Evolutionary conservation across 2,113 vertebrate genomes (phyloP).

Genomic region (Girardinichthys multiradiatus): DNA sequence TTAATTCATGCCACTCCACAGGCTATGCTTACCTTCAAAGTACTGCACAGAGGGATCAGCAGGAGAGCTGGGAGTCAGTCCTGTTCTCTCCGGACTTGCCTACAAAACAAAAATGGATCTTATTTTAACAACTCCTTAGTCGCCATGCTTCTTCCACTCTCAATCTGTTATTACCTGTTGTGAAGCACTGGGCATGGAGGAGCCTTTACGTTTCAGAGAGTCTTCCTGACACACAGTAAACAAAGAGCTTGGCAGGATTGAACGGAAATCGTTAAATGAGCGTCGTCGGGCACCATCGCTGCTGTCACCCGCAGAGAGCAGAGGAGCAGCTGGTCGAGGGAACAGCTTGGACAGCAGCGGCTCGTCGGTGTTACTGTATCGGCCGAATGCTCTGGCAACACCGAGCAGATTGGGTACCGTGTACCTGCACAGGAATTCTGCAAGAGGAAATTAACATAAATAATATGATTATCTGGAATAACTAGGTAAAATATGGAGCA

Average conservation of each 20-base stretch:
- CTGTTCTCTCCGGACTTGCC: constrained; percentile 92
- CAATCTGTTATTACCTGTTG: constrained; percentile 79
- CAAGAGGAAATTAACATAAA: not conserved
- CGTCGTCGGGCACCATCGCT: constrained; percentile 84
- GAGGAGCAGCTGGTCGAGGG: constrained; percentile 82
- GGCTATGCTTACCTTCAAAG: constrained; percentile 87
- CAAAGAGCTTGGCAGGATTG: constrained; percentile 93
- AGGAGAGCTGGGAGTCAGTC: constrained; percentile 88
- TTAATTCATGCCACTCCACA: not conserved
- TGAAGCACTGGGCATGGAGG: constrained; percentile 86
- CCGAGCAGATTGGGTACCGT: constrained; percentile 91
- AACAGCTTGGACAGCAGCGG: constrained; percentile 94
- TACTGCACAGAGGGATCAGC: constrained; percentile 88
- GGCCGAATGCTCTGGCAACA: constrained; percentile 91
- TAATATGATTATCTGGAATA: not conserved
- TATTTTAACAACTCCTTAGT: too few species aligned
- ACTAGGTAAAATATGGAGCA: not conserved
- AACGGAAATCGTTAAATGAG: constrained; percentile 97
- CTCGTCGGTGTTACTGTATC: constrained; percentile 94
- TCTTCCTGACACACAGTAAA: constrained; percentile 91
- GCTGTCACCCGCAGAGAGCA: constrained; percentile 80
- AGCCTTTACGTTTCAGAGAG: constrained; percentile 85
- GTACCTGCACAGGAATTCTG: constrained; percentile 93
- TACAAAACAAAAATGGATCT: constrained; percentile 62
- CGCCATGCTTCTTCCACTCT: not conserved